Conservation (phyloP, 1,140 invertebrate species). For the Watersipora subatra region DNA sequence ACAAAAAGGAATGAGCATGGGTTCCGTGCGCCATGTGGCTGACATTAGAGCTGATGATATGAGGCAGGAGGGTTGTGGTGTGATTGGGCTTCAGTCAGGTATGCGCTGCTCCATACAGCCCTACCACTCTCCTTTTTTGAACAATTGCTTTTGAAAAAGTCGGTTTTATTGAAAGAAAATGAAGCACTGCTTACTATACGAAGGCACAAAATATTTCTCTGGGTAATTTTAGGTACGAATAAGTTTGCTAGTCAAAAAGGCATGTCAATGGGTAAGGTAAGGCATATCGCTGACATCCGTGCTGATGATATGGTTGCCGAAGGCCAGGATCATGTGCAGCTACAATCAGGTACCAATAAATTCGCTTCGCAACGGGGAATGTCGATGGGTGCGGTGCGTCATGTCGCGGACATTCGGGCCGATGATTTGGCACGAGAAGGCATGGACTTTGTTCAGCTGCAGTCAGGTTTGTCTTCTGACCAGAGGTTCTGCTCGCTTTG, state of each 20-base stretch:
- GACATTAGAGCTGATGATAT: slow-evolving; percentile 21
- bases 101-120: too few relatives aligned
- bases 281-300: slow-evolving; percentile 11
- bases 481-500: too few relatives aligned
- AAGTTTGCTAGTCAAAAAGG: slow-evolving; percentile 48
- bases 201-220: slow-evolving; percentile 79
- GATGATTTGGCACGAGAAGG: not conserved
- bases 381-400: slow-evolving; percentile 53
- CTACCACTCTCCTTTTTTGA: too few relatives aligned
- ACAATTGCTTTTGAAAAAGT: too few relatives aligned
- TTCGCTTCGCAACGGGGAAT: slow-evolving; percentile 50
- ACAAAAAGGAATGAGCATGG: slow-evolving; percentile 54
- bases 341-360: slow-evolving; percentile 81
- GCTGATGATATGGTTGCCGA: slow-evolving; percentile 9
- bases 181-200: slow-evolving; percentile 77
- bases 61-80: slow-evolving; percentile 52
- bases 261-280: slow-evolving; percentile 15
- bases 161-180: too few relatives aligned
- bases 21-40: slow-evolving; percentile 43
- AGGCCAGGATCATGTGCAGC: slow-evolving; percentile 65
- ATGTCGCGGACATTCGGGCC: slow-evolving; percentile 9
- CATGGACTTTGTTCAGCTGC: not conserved
- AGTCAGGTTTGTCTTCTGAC: not conserved
- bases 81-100: slow-evolving; percentile 83
- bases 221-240: slow-evolving; percentile 54